Evolutionary conservation across 2,888 invertebrate genomes (phyloP).

Genomic region (Ganaspis brasiliensis): DNA sequence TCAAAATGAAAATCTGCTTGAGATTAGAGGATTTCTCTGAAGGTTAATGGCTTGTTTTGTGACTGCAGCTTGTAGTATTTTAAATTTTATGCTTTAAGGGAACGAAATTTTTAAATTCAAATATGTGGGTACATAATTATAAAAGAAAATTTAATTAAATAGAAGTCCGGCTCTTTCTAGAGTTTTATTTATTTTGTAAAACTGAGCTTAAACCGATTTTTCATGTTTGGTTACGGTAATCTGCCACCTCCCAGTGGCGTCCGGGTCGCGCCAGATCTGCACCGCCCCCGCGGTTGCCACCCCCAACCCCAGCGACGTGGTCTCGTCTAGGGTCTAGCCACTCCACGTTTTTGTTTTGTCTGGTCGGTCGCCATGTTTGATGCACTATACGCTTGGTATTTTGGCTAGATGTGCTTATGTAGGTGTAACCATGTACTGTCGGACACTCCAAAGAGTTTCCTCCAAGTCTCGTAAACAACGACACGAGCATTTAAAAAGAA

Average conservation of each 20-base stretch:
- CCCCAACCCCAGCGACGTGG: constrained; percentile 42
- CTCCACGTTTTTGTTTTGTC: constrained; percentile 62
- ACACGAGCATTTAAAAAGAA: constrained; percentile 8
- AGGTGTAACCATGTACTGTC: background rate
- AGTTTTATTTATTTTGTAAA: background rate
- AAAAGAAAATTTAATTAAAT: background rate
- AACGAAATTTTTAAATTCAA: no score
- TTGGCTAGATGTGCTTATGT: background rate
- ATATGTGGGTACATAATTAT: no score
- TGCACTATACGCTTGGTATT: constrained; percentile 55
- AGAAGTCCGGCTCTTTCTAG: background rate
- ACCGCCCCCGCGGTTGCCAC: constrained; percentile 48
- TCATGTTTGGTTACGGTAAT: constrained; percentile 42
- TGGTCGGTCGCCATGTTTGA: constrained; percentile 61
- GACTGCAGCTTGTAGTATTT: no score
- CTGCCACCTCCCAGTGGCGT: constrained; percentile 47
- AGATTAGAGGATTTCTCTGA: no score
- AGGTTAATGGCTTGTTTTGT: no score
- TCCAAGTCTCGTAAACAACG: constrained; percentile 19
- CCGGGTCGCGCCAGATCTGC: constrained; percentile 52
- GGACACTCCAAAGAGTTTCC: constrained; percentile 12
- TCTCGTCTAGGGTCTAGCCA: constrained; percentile 60
- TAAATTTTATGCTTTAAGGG: no score
- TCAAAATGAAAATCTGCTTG: no score
- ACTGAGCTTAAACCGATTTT: background rate